phyloP scores from a whole-genome alignment of 1,140 invertebrate genomes.

The Drosophila cardini region DNA sequence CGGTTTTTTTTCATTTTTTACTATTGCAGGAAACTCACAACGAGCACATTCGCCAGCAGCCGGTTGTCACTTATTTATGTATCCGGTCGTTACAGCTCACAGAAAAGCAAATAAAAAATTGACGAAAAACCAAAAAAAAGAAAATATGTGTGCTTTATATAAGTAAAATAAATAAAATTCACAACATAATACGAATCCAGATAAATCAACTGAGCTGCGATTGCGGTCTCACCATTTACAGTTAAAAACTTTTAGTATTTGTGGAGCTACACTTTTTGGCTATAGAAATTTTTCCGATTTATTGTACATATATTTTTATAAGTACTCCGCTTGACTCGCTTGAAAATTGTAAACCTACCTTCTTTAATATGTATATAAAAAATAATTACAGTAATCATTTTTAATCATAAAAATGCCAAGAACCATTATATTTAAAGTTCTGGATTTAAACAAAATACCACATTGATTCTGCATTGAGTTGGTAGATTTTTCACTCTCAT shows the following conservation, averaged over 20 bases:
- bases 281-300: neutral
- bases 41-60: slow-evolving; percentile 43
- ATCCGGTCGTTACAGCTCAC: slow-evolving; percentile 61
- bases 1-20: slow-evolving; percentile 38
- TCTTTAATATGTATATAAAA: no score
- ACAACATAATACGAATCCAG: slow-evolving; percentile 42
- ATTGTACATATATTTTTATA: neutral
- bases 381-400: no score
- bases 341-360: no score
- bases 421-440: no score
- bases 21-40: slow-evolving; percentile 64
- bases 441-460: no score
- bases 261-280: slow-evolving; percentile 1
- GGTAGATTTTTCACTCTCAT: no score
- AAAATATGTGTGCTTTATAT: slow-evolving; percentile 27
- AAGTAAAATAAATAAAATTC: slow-evolving; percentile 43
- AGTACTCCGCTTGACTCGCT: neutral
- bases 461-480: no score
- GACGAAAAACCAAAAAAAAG: slow-evolving; percentile 3
- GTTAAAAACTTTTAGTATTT: slow-evolving; percentile 36
- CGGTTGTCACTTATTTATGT: slow-evolving; percentile 78
- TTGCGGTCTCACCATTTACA: slow-evolving; percentile 28
- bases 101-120: slow-evolving; percentile 33
- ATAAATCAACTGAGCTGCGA: slow-evolving; percentile 55
- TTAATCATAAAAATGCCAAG: no score